These are phyloP conservation scores for Trichosurus vulpecula DNA, from an alignment of 2,797 vertebrate species.

Conservation along the genomic window DNA sequence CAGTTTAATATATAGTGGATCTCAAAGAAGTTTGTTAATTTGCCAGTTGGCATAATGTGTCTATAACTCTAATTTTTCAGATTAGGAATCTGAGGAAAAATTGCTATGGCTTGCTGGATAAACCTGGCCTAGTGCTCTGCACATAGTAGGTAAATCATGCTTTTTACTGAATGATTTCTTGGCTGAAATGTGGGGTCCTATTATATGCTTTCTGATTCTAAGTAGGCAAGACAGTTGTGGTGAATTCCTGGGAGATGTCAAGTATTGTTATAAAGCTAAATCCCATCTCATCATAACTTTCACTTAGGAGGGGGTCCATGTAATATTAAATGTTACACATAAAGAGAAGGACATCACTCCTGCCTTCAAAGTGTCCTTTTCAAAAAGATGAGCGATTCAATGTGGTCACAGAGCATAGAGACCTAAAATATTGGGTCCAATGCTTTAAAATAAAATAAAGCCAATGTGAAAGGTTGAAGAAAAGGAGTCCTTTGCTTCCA, in stretches of 20 bases:
- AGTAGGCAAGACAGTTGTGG: slow-evolving; percentile 43
- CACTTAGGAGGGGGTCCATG: not conserved
- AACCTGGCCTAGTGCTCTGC: not conserved
- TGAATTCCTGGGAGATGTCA: slow-evolving; percentile 61
- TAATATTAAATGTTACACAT: slow-evolving; percentile 21
- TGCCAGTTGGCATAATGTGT: slow-evolving; percentile 12
- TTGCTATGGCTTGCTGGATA: not conserved
- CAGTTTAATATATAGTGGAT: slow-evolving; percentile 25
- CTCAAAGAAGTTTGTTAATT: slow-evolving; percentile 20
- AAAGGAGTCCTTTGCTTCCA: not conserved
- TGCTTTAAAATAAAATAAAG: slow-evolving; percentile 41
- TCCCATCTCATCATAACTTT: slow-evolving; percentile 30
- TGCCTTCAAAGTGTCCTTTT: slow-evolving; percentile 40
- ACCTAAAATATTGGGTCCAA: not conserved
- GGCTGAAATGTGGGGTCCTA: not conserved
- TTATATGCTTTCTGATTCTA: slow-evolving; percentile 24
- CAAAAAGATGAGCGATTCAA: not conserved
- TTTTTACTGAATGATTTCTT: not conserved
- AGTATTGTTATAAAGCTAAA: slow-evolving; percentile 60
- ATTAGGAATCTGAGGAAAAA: slow-evolving; percentile 24
- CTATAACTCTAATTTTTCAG: not conserved
- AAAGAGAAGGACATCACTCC: slow-evolving; percentile 17
- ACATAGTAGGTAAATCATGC: not conserved
- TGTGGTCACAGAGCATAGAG: slow-evolving; percentile 31
- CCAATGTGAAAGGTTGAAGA: not conserved